Percentiles rank a stretch among this genome's conserved stretches.
phyloP scores from a whole-genome alignment of 2,797 vertebrate genomes.

The Discoglossus pictus region DNA sequence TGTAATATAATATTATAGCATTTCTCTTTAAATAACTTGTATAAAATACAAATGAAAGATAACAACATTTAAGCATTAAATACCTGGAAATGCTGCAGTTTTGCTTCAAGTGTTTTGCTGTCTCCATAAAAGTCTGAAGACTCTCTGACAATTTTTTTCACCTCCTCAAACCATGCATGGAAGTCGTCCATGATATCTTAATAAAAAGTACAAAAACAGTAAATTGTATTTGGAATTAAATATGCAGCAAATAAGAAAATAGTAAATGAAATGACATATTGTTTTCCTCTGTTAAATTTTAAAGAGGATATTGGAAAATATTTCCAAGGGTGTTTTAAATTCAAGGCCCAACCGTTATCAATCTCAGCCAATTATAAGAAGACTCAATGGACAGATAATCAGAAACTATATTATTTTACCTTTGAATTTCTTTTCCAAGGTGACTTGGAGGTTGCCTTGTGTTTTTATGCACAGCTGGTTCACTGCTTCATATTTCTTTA shows the following conservation, averaged over 20 bases:
- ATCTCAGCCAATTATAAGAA: no score
- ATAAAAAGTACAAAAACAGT: constrained; percentile 49
- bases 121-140: constrained; percentile 88
- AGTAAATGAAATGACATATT: no score
- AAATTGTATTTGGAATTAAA: no score
- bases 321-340: no score
- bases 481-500: constrained; percentile 83
- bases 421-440: constrained; percentile 82
- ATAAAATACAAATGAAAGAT: not conserved
- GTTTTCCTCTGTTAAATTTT: no score
- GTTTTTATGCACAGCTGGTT: constrained; percentile 79
- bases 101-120: constrained; percentile 83
- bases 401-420: no score
- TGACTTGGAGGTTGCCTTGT: constrained; percentile 81
- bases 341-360: no score
- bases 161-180: constrained; percentile 85
- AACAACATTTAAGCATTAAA: not conserved
- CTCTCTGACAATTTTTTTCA: constrained; percentile 82
- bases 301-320: no score
- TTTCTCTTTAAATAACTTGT: not conserved
- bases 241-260: no score
- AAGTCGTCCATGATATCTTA: constrained; percentile 89
- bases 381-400: no score
- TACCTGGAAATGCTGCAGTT: constrained; percentile 92
- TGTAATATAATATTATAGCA: no score